Conservation (phyloP, 2,888 invertebrate genomes). For the Sarcophaga caerulescens region DNA sequence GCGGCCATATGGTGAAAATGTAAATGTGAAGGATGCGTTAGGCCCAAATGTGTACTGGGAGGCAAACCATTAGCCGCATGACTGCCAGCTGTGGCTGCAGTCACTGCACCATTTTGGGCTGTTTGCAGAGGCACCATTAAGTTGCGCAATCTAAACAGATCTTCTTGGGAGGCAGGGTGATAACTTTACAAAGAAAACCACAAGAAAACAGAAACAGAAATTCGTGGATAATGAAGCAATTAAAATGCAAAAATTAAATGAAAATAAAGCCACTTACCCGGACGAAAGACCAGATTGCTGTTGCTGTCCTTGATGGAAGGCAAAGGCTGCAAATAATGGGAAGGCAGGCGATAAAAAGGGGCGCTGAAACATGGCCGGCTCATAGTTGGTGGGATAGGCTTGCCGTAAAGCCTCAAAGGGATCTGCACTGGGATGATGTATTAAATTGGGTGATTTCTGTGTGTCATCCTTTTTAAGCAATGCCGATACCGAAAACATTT, state of each 20-base stretch:
- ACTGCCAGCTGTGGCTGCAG: constrained; percentile 71
- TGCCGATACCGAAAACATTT: constrained; percentile 92
- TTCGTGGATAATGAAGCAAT: constrained; percentile 59
- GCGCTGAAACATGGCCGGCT: constrained; percentile 80
- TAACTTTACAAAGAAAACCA: constrained; percentile 80
- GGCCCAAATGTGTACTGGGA: constrained; percentile 79
- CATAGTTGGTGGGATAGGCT: constrained; percentile 78
- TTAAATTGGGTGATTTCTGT: constrained; percentile 54
- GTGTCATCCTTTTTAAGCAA: constrained; percentile 90
- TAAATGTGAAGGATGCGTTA: constrained; percentile 83
- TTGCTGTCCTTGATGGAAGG: constrained; percentile 81
- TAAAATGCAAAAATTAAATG: not conserved
- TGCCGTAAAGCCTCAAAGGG: constrained; percentile 82
- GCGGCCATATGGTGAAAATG: constrained; percentile 84
- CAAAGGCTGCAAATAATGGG: constrained; percentile 80
- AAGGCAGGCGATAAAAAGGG: constrained; percentile 80
- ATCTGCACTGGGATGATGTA: constrained; percentile 68
- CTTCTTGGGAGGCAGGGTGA: constrained; percentile 83
- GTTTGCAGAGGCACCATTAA: constrained; percentile 82
- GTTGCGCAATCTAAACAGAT: constrained; percentile 84
- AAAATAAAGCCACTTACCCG: constrained; percentile 73
- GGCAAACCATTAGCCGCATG: constrained; percentile 73
- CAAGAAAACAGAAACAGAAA: constrained; percentile 11
- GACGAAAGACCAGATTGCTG: constrained; percentile 78
- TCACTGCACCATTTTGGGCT: constrained; percentile 74